phyloP scores from a whole-genome alignment of 2,113 vertebrate genomes.

The Rhizomys pruinosus region DNA sequence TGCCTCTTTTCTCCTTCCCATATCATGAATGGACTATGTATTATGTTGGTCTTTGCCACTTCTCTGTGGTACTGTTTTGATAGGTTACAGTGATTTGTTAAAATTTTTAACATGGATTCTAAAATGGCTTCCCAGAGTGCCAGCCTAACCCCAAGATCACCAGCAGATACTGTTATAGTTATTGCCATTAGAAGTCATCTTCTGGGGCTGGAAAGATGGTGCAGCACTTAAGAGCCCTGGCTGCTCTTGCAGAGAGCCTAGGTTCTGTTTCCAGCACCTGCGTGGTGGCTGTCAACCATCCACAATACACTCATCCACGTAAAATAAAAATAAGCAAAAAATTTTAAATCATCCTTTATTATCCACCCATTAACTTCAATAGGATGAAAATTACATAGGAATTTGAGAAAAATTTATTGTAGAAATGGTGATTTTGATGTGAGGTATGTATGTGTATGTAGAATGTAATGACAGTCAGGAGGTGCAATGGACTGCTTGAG shows the following conservation, averaged over 20 bases:
- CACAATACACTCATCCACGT: no score
- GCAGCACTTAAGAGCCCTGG: no score
- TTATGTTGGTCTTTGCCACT: background rate
- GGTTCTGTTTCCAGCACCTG: no score
- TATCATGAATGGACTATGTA: background rate
- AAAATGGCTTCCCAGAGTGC: background rate
- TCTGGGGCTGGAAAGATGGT: no score
- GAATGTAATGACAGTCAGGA: background rate
- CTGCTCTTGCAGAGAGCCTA: no score
- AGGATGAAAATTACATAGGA: background rate
- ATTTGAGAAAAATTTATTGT: background rate
- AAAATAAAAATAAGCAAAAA: no score
- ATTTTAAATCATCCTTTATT: background rate
- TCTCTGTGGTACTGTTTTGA: background rate
- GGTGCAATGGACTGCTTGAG: background rate
- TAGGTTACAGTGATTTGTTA: background rate
- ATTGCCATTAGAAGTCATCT: background rate
- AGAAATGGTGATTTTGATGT: background rate
- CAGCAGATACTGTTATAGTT: background rate
- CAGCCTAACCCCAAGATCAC: background rate
- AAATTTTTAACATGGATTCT: background rate
- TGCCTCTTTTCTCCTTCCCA: background rate
- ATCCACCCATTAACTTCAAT: background rate
- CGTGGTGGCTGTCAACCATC: no score
- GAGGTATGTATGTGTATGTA: background rate